Base-by-base conservation (phyloP, 2,888 invertebrate genomes). In the Athetis lepigone region DNA sequence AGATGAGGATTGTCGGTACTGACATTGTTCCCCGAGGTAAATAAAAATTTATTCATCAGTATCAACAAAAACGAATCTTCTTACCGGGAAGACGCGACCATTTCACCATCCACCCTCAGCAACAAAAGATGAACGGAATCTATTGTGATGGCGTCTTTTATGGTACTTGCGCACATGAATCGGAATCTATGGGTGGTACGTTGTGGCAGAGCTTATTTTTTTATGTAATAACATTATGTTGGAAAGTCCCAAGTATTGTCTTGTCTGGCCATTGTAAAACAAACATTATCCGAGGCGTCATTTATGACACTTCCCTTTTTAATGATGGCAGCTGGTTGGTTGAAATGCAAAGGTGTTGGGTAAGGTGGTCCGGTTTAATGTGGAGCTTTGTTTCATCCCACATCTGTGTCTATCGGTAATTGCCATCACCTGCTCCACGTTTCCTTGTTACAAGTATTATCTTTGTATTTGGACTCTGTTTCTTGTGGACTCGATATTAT, bases 291-390 rank as follows among this genome's bases (percentile, higher is more conserved):
- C 76, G 77, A 84, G 74, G 87, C 87, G 89, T 92, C 89, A 85
- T 91, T 91, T 89, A 90, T 88, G 90, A 90, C 91, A 88, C 89
- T 87, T 87, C 80, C 80, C 78, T 84, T 84, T 77, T 79, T 80
- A 88, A 87, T 84, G 81, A 85, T 61, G 82, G 89, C 93, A 93
- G 92, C 88, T 94, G 93, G 82, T 60, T 46, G 23, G 57, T 47
- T 64, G 46, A 65, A 70, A 70, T 57, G 60, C 76, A 84, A 86
- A 85, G 85, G 83, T 82, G 83, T 70, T 75, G 69, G n/a, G 83
- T 77, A 80, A 83, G 82, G 84, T 82, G 82, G 77, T 65, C 62
- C 64, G 62, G 60, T 43, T 49, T 79, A 71, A 72, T 65, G 67
- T 50, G 55, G 50, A 69, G 65, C 65, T 72, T 79, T 86, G 81